Conservation (phyloP, 1,140 invertebrate species). For the Cepaea nemoralis region DNA sequence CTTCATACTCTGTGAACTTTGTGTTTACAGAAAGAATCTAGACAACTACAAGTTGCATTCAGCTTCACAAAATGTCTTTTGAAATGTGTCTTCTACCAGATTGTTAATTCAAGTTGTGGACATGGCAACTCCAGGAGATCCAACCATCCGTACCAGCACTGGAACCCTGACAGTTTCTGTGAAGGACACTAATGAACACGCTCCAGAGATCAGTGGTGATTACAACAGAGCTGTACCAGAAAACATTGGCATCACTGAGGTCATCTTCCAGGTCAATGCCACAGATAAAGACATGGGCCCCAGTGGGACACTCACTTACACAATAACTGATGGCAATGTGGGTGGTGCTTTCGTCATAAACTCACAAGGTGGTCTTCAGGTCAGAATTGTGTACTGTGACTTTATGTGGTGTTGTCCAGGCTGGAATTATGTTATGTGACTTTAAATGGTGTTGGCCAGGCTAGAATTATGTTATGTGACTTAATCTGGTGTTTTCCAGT, state of each 20-base stretch:
- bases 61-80: no score
- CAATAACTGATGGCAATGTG: constrained; percentile 52
- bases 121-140: constrained; percentile 39
- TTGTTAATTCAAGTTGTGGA: constrained; percentile 50
- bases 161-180: constrained; percentile 52
- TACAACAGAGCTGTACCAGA: constrained; percentile 54
- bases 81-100: constrained; percentile 51
- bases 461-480: no score
- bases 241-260: constrained; percentile 46
- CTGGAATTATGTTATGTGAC: no score
- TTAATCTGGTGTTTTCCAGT: no score
- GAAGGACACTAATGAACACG: constrained; percentile 51
- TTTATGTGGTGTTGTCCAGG: no score
- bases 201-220: constrained; percentile 51
- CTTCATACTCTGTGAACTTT: no score
- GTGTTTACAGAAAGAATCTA: no score
- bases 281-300: constrained; percentile 53
- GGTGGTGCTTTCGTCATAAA: constrained; percentile 52
- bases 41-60: no score
- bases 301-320: constrained; percentile 52
- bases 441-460: no score
- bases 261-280: constrained; percentile 54
- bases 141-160: constrained; percentile 45
- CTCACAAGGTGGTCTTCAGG: constrained; percentile 26
- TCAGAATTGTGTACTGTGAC: background rate